These are phyloP conservation scores for Laothoe populi DNA, from an alignment of 2,888 invertebrate genomes.

Conservation along the genomic window DNA sequence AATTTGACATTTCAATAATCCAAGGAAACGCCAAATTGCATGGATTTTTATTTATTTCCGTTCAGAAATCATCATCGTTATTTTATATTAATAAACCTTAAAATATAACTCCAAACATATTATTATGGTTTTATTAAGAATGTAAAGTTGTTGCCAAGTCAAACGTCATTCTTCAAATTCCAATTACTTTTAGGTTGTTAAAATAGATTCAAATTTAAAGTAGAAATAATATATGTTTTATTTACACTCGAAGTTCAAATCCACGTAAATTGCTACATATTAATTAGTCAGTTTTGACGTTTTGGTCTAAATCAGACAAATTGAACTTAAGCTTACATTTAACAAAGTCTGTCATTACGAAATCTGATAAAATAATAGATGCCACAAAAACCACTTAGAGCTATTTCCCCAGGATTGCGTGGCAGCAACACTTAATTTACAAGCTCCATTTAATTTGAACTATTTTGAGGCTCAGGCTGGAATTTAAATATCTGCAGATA, in stretches of 20 bases:
- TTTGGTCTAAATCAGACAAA: constrained; percentile 20
- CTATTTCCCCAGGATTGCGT: constrained; percentile 80
- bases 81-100: no score
- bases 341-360: constrained; percentile 50
- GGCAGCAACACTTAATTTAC: constrained; percentile 84
- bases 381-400: constrained; percentile 75
- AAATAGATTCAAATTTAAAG: neutral
- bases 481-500: constrained; percentile 80
- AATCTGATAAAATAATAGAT: constrained; percentile 69
- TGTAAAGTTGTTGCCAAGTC: neutral
- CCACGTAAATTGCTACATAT: constrained; percentile 7
- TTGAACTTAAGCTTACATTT: constrained; percentile 17
- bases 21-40: no score
- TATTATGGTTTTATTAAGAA: no score
- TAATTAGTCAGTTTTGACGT: constrained; percentile 7
- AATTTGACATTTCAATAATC: no score
- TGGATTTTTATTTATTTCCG: no score
- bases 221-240: constrained; percentile 1
- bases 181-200: neutral
- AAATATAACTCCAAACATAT: no score
- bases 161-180: constrained; percentile 4
- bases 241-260: neutral
- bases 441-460: constrained; percentile 78
- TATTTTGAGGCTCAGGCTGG: constrained; percentile 73
- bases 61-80: no score